Conservation (phyloP, 2,113 vertebrate species). For the Apodemus sylvaticus region DNA sequence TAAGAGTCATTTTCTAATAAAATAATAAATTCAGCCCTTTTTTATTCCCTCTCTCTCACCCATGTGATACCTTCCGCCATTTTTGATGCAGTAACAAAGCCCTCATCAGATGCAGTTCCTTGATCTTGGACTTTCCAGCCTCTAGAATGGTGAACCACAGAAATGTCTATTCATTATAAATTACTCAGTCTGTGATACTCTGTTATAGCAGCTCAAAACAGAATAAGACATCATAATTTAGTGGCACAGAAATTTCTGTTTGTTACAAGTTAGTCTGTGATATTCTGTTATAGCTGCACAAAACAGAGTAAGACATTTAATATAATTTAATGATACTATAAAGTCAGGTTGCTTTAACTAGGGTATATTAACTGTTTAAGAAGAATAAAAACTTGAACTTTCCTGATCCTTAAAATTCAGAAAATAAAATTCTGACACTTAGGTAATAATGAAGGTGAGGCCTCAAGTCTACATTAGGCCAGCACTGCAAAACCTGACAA, state of each 20-base stretch:
- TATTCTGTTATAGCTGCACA: neutral
- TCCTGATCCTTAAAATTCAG: neutral
- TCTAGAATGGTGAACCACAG: neutral
- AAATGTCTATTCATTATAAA: slow-evolving; percentile 23
- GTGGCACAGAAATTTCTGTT: neutral
- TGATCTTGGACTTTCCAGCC: neutral
- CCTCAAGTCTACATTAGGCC: neutral
- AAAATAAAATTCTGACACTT: neutral
- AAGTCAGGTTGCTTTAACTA: neutral
- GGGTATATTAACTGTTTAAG: neutral
- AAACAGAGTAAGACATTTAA: slow-evolving; percentile 1
- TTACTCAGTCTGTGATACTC: neutral
- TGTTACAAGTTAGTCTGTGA: neutral
- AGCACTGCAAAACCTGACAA: neutral
- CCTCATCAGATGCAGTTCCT: neutral
- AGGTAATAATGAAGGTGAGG: neutral
- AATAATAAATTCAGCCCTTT: neutral
- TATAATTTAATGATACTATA: slow-evolving; percentile 17
- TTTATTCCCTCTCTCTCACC: neutral
- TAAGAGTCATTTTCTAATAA: neutral
- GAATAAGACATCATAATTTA: neutral
- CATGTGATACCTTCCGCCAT: neutral
- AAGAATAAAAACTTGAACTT: neutral
- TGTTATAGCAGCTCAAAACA: neutral
- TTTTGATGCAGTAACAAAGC: neutral